phyloP scores from a whole-genome alignment of 2,888 invertebrate genomes.

The Hyalella azteca region DNA sequence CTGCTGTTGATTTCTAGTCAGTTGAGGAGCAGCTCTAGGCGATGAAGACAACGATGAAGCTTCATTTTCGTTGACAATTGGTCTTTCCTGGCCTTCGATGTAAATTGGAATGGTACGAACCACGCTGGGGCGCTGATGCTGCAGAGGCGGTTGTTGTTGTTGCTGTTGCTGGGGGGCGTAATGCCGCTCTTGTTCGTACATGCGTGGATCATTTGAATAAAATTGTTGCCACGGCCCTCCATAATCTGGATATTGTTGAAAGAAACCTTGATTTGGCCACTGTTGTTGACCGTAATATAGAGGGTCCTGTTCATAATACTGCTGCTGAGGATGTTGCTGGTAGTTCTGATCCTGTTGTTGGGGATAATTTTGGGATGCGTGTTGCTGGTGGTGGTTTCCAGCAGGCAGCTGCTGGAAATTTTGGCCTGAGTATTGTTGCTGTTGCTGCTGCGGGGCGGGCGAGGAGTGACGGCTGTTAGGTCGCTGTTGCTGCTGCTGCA shows the following conservation, averaged over 20 bases:
- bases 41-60: background rate
- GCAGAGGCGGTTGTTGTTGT: conserved; percentile 33
- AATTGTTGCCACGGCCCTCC: conserved; percentile 6
- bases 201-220: conserved; percentile 11
- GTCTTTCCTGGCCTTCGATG: conserved; percentile 29
- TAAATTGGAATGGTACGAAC: conserved; percentile 33
- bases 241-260: conserved; percentile 15
- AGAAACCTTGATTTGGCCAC: conserved; percentile 23
- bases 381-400: conserved; percentile 20
- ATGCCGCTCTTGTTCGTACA: conserved; percentile 35
- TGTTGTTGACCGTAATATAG: conserved; percentile 35
- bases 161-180: conserved; percentile 40
- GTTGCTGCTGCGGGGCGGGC: conserved; percentile 19
- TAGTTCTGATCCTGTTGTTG: conserved; percentile 25
- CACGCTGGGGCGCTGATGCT: conserved; percentile 27
- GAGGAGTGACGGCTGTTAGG: conserved; percentile 29
- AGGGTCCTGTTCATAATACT: conserved; percentile 18
- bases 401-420: conserved; percentile 24
- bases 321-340: conserved; percentile 35
- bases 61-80: conserved; percentile 7
- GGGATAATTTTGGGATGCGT: background rate
- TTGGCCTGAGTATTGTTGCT: background rate
- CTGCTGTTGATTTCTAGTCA: conserved; percentile 9
- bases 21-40: conserved; percentile 16
- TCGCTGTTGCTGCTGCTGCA: conserved; percentile 40